Base-by-base conservation (phyloP, 2,113 vertebrate genomes). In the Sprattus sprattus region DNA sequence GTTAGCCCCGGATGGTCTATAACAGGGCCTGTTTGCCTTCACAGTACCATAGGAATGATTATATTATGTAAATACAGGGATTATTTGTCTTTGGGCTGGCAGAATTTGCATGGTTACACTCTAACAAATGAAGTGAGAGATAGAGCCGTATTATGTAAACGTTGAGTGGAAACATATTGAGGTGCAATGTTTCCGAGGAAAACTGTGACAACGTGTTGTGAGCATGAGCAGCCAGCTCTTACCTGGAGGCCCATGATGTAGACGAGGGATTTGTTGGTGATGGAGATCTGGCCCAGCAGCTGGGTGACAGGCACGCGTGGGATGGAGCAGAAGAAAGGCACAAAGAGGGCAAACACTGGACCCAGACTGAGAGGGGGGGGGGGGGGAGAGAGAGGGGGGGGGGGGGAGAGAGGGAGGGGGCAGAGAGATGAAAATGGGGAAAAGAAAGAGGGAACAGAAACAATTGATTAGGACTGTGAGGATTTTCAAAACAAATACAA, bases 191-290 rank as follows among this genome's bases (percentile, higher is more conserved):
- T 49, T 49, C 9, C 9, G 46, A 49, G 0, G 47, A 11, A 11
- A 11, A 49, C 47, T 9, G 2, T 49, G 47, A 11, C 0, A 49
- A 47, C 9, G 20, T 7, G 20, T 18, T 60, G 54, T 20, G 20
- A 60, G 54, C 3, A 20, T 18, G 4, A 60, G 20, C 4, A 20
- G 54, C 5, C 54, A 71, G 28, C 25, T 88, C 87, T 91, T 92
- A 99, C 98, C 97, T 99, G 98, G 82, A 99, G 93, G 91, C 98
- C 97, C 88, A 99, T 90, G 80, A 99, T 95, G 93, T 99, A 99
- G 92, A 99, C 96, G 90, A 99, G 90, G 44, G 98, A 97, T 93
- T 99, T 99, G 95, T 99, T 99, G 89, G 97, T 99, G 95, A 99
- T 96, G 89, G 96, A 95, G 91, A 99, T 93, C 44, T 95, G 94